A percentile compares a stretch with the other conserved stretches of the same genome.
Evolutionary conservation across 2,888 invertebrate species (phyloP).

Genomic region (Peribatodes rhomboidaria): DNA sequence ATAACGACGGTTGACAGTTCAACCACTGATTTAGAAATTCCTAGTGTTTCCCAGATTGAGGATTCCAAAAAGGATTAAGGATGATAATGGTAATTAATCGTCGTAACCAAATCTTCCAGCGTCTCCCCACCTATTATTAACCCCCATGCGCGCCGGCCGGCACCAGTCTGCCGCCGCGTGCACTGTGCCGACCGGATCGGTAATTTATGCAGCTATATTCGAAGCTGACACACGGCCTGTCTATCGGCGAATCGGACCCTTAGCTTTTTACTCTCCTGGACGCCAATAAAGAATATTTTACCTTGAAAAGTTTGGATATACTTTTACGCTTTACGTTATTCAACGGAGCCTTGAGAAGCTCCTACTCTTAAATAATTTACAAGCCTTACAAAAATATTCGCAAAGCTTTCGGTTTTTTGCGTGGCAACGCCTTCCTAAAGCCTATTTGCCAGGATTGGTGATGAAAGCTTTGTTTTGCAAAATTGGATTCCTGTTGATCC

Average conservation of each 20-base stretch:
- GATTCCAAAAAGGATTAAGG: no score
- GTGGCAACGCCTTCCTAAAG: slow-evolving; percentile 2
- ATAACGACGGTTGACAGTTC: no score
- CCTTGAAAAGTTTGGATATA: slow-evolving; percentile 8
- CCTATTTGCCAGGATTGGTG: not conserved
- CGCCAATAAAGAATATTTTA: slow-evolving; percentile 28
- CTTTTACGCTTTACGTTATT: not conserved
- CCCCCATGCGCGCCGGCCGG: slow-evolving; percentile 16
- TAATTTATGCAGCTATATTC: slow-evolving; percentile 49
- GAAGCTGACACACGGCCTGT: slow-evolving; percentile 42
- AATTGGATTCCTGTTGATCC: not conserved
- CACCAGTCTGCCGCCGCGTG: slow-evolving; percentile 12
- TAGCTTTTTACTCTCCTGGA: slow-evolving; percentile 31
- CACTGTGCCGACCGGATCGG: slow-evolving; percentile 33
- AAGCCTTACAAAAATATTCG: not conserved
- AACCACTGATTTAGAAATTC: no score
- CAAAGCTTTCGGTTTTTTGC: slow-evolving; percentile 7
- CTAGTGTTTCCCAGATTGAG: not conserved
- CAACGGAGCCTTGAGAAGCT: not conserved
- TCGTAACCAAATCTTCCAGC: not conserved
- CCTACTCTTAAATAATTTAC: not conserved
- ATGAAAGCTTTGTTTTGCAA: not conserved
- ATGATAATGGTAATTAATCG: no score
- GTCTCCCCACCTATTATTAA: slow-evolving; percentile 16
- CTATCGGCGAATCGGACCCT: slow-evolving; percentile 38